Evolutionary conservation across 1,140 invertebrate species (phyloP).

Genomic region (Achatina immaculata): DNA sequence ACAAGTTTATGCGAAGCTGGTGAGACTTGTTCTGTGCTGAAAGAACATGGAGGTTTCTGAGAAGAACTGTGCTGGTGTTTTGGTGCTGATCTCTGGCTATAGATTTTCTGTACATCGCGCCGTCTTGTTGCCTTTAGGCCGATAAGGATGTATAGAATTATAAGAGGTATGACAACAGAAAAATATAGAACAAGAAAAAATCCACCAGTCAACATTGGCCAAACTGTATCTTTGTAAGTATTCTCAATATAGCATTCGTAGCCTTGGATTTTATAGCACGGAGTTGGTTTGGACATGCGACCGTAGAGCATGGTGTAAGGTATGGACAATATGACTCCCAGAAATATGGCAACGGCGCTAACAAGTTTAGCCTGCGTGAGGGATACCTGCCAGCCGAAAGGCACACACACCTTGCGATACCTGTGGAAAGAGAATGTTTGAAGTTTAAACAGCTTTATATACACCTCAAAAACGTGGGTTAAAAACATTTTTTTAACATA

Average conservation of each 20-base stretch:
- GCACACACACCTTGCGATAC: conserved; percentile 26
- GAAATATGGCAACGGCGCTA: not conserved
- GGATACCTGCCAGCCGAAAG: conserved; percentile 4
- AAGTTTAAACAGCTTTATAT: no score
- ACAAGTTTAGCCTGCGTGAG: not conserved
- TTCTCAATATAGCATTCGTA: conserved; percentile 9
- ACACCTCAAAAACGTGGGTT: no score
- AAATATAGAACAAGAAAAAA: conserved; percentile 9
- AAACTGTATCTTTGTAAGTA: not conserved
- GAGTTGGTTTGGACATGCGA: not conserved
- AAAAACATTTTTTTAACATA: no score
- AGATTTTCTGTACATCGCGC: no score
- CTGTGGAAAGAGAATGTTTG: not conserved
- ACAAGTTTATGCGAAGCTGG: no score
- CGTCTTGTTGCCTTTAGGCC: not conserved
- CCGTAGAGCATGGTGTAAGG: conserved; percentile 22
- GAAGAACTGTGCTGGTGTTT: no score
- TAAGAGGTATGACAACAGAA: not conserved
- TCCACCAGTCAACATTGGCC: not conserved
- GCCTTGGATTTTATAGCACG: not conserved
- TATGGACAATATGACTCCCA: conserved; percentile 6
- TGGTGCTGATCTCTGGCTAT: no score
- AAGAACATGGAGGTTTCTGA: no score
- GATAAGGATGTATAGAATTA: conserved; percentile 1
- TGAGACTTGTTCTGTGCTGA: no score